Conservation (phyloP, 92 coral and sea anemone species). For the Palythoa heliodiscus region DNA sequence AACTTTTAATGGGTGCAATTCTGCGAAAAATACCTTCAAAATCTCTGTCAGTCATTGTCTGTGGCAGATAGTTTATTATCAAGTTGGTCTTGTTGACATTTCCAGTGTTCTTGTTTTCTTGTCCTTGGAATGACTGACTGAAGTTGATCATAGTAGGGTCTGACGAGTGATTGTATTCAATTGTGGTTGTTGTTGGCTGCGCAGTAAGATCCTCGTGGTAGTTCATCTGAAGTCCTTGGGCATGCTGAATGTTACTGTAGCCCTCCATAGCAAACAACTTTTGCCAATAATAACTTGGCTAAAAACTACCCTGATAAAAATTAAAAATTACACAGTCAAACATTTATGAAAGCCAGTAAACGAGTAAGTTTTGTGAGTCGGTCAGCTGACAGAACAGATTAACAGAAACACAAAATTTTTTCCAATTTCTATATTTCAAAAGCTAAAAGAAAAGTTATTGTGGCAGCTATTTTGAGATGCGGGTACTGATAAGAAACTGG, state of each 20-base stretch:
- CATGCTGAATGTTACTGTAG: constrained; percentile 6
- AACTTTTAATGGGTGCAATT: constrained; percentile 74
- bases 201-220: constrained; percentile 9
- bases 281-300: neutral
- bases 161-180: constrained; percentile 32
- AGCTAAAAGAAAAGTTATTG: too few species aligned
- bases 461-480: too few species aligned
- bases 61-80: constrained; percentile 81
- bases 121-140: neutral
- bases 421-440: too few species aligned
- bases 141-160: neutral
- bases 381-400: too few species aligned
- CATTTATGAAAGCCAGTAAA: neutral
- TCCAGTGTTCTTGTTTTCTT: neutral
- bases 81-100: constrained; percentile 69
- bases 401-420: too few species aligned
- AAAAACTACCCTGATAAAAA: neutral
- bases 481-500: too few species aligned
- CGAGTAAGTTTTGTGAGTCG: too few species aligned
- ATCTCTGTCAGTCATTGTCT: constrained; percentile 66
- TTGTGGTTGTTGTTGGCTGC: constrained; percentile 16
- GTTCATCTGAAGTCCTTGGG: constrained; percentile 33
- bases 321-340: neutral
- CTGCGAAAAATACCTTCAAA: constrained; percentile 68
- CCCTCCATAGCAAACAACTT: constrained; percentile 14